These are phyloP conservation scores for Chlamydotis undulata DNA, from an alignment of 2,113 vertebrate genomes.

Conservation along the genomic window DNA sequence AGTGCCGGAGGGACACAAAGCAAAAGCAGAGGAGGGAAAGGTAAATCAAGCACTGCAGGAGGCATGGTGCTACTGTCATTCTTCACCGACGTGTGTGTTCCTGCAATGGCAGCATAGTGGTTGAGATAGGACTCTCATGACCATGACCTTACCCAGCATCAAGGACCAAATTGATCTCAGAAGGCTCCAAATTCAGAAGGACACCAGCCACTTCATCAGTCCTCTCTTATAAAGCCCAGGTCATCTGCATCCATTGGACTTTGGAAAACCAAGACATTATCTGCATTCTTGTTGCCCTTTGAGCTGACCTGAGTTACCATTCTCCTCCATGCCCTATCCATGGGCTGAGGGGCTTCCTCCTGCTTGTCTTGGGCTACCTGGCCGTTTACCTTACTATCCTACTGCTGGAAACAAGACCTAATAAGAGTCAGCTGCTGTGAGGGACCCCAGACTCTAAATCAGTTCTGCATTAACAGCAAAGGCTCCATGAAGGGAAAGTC, in stretches of 20 bases:
- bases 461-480: constrained; percentile 77
- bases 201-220: not conserved
- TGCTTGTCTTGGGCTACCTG: constrained; percentile 51
- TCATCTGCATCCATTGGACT: not conserved
- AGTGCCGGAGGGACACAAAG: not conserved
- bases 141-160: not conserved
- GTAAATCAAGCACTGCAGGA: not conserved
- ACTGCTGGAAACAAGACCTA: constrained; percentile 59
- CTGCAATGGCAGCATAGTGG: not conserved
- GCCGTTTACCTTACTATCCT: constrained; percentile 33
- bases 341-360: not conserved
- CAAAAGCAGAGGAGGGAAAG: not conserved
- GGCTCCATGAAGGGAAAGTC: constrained; percentile 57
- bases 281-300: not conserved
- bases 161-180: not conserved
- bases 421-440: constrained; percentile 71
- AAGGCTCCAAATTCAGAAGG: not conserved
- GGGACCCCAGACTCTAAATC: constrained; percentile 59
- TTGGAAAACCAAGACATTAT: not conserved
- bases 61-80: not conserved
- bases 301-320: not conserved
- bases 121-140: not conserved
- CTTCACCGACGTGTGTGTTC: accelerated
- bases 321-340: accelerated
- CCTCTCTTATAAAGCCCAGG: not conserved